A percentile compares a stretch with the other conserved stretches of the same genome.
These are phyloP conservation scores for Scolopax mira DNA, from an alignment of 2,113 vertebrate species.

Conservation along the genomic window DNA sequence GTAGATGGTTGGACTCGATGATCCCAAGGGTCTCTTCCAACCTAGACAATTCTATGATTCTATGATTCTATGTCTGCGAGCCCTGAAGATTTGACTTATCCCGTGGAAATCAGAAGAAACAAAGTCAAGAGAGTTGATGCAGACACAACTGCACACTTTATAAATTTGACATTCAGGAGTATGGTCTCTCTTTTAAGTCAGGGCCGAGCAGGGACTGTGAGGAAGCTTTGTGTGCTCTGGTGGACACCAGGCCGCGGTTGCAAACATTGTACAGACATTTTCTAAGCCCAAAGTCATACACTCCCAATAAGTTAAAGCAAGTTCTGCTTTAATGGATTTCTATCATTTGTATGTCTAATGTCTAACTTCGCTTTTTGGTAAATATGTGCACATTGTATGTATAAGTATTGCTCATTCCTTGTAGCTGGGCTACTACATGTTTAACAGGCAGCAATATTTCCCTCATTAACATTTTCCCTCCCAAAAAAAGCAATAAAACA, in stretches of 20 bases:
- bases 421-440: background rate
- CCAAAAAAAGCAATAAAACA: background rate
- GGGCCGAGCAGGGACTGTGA: background rate
- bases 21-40: too few relatives aligned
- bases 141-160: background rate
- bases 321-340: background rate
- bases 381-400: background rate
- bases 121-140: background rate
- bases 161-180: background rate
- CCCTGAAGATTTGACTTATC: slow-evolving; percentile 40
- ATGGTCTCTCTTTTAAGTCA: background rate
- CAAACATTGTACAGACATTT: background rate
- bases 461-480: background rate
- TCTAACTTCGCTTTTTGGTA: background rate
- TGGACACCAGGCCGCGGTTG: background rate
- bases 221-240: background rate
- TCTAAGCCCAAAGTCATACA: background rate
- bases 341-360: background rate
- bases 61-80: background rate
- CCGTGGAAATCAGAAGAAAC: slow-evolving; percentile 42
- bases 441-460: background rate
- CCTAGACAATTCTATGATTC: too few relatives aligned
- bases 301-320: background rate
- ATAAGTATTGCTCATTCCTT: background rate
- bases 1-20: too few relatives aligned